Percentiles rank a stretch among this genome's conserved stretches.
Evolutionary conservation across 2,113 vertebrate genomes (phyloP).

Genomic region (pig (Sus scrofa)): T2T-Sscrofa CM000829.6:27724501-27725000

Average conservation of each 20-base stretch:
- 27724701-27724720: not conserved
- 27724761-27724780: not conserved
- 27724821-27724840: not conserved
- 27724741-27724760: not conserved
- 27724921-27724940: too few relatives aligned
- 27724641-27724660: not conserved
- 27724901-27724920: not conserved
- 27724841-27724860: not conserved
- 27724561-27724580: not conserved
- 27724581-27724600: not conserved
- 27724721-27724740: not conserved
- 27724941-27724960: not conserved
- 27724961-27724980: not conserved
- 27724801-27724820: slow-evolving; percentile 26
- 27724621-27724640: not conserved
- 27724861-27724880: not conserved
- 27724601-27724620: not conserved
- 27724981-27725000: not conserved
- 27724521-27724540: not conserved
- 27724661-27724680: not conserved
- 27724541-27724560: not conserved
- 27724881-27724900: not conserved
- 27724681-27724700: not conserved
- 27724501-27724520: not conserved
- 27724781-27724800: not conserved